phyloP scores from a whole-genome alignment of 2,797 vertebrate species.

The Apogon hyalosoma region DNA sequence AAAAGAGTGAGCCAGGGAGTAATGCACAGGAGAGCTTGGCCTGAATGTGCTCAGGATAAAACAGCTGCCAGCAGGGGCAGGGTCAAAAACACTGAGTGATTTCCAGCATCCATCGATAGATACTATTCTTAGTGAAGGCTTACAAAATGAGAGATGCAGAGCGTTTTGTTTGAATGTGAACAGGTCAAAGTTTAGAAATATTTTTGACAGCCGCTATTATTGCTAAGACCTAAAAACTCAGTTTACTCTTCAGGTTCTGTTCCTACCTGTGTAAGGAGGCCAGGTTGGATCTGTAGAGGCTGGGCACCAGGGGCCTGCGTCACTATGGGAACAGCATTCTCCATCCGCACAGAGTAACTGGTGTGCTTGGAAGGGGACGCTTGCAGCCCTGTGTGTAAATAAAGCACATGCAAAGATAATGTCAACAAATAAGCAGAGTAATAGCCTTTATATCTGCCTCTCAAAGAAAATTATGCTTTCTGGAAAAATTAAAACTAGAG shows the following conservation, averaged over 20 bases:
- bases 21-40: constrained; percentile 65
- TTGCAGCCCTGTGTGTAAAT: constrained; percentile 89
- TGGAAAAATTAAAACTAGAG: constrained; percentile 24
- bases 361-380: constrained; percentile 97
- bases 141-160: constrained; percentile 41
- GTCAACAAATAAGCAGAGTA: constrained; percentile 46
- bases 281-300: constrained; percentile 96
- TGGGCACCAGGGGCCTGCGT: constrained; percentile 96
- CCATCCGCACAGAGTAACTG: constrained; percentile 98
- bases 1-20: constrained; percentile 36
- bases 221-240: constrained; percentile 37
- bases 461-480: constrained; percentile 7
- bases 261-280: constrained; percentile 96
- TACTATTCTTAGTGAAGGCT: constrained; percentile 66
- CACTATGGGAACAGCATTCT: constrained; percentile 98
- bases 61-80: constrained; percentile 68
- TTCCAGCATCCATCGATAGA: constrained; percentile 62
- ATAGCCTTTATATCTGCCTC: constrained; percentile 6
- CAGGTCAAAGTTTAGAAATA: constrained; percentile 30
- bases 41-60: constrained; percentile 66
- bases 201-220: constrained; percentile 20
- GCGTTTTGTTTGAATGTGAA: constrained; percentile 48
- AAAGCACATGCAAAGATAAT: constrained; percentile 40
- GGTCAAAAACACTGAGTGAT: constrained; percentile 70
- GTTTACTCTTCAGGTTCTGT: constrained; percentile 22